A percentile compares a stretch with the other conserved stretches of the same genome.
Conservation (phyloP, 64 coral and sea anemone genomes). For the Stichodactyla mertensii region DNA sequence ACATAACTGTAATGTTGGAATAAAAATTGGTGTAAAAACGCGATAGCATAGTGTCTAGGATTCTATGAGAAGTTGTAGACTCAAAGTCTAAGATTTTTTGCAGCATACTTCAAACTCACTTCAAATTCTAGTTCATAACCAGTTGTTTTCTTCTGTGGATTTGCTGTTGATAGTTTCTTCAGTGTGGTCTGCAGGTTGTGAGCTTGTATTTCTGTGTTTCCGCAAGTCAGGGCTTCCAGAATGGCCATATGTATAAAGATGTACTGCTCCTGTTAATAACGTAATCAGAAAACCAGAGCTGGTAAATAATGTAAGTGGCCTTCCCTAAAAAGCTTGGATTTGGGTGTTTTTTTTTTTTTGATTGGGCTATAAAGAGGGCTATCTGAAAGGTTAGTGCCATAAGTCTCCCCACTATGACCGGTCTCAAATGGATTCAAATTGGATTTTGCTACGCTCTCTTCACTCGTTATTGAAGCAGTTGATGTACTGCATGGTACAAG, state of each 20-base stretch:
- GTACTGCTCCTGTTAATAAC: slow-evolving; percentile 38
- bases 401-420: no score
- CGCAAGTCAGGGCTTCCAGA: slow-evolving; percentile 30
- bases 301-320: no score
- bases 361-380: no score
- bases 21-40: not conserved
- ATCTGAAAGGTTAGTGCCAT: no score
- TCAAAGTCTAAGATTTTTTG: not conserved
- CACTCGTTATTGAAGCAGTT: not conserved
- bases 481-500: not conserved
- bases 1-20: no score
- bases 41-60: not conserved
- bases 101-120: not conserved
- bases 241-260: slow-evolving; percentile 44
- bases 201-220: slow-evolving; percentile 45
- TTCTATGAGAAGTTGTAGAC: no score
- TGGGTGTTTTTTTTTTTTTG: no score
- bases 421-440: not conserved
- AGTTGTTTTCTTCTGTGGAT: slow-evolving; percentile 9
- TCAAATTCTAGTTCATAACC: slow-evolving; percentile 37
- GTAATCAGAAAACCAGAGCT: no score
- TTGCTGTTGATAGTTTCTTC: slow-evolving; percentile 11
- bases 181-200: slow-evolving; percentile 4
- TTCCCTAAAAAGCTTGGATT: no score
- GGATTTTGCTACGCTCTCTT: not conserved